Base-by-base conservation (phyloP, 2,888 invertebrate genomes). In the Acanthosepion pharaonis region DNA sequence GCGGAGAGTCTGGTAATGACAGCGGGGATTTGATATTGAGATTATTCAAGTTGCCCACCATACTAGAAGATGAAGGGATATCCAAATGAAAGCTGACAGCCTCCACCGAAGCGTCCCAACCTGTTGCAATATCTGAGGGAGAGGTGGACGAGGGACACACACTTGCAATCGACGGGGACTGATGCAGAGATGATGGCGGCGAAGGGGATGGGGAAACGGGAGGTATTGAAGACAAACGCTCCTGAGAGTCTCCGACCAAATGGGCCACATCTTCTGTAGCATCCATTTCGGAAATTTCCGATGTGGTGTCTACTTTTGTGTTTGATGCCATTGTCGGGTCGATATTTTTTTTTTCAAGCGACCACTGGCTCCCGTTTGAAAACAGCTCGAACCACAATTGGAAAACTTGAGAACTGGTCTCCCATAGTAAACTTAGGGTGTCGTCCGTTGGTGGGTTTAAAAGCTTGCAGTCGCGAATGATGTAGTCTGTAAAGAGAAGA, bases 11-110 rank as follows among this genome's bases (percentile, higher is more conserved):
- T 15, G 78, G 78, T 11, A 78, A 78, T 11, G 78, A 78, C 33
- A 78, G 78, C 15, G 78, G 78, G 15, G 78, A 78, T 33, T 78
- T 78, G n/a, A 78, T 78, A n/a, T 78, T 78, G 15, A 78, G n/a
- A 78, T 78, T 78, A 78, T 92, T 92, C 92, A 49, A 49, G 48
- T 92, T 92, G 9, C 51, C 92, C 92, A 78, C 78, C 78, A 49
- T 78, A 33, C 78, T 78, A 33, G 78, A 78, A 78, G 78, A 59
- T 5, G 59, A 78, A 33, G 78, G 78, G 9, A 23, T 78, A 33
- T 78, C 78, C 78, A 33, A 33, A 33, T 78, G n/a, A 78, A 78
- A 18, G n/a, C n/a, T 11, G 11, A 33, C 33, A 33, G n/a, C n/a
- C 15, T 78, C 78, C 15, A 78, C 3, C 9, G 78, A 78, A 78